Conservation (phyloP, 2,888 invertebrate species). For the Quadriops clusia region DNA sequence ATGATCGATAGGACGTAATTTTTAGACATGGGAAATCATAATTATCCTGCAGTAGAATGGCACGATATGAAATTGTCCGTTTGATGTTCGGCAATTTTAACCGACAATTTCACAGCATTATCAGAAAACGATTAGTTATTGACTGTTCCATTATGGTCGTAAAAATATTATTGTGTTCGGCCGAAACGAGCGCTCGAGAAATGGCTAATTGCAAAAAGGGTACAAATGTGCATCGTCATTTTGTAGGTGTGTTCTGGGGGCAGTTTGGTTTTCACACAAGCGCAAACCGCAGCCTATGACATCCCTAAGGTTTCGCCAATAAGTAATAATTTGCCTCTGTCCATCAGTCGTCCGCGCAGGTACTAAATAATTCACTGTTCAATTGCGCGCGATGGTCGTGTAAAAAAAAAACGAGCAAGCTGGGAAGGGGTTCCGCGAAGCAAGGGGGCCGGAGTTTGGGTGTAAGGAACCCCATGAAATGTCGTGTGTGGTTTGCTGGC, state of each 20-base stretch:
- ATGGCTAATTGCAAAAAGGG: constrained; percentile 9
- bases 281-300: constrained; percentile 16
- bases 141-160: no score
- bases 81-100: no score
- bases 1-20: no score
- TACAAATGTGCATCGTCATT: constrained; percentile 6
- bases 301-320: constrained; percentile 18
- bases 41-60: no score
- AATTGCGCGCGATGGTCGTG: constrained; percentile 14
- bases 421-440: constrained; percentile 11
- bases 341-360: constrained; percentile 19
- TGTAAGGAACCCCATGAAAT: constrained; percentile 27
- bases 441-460: constrained; percentile 16
- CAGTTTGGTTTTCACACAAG: constrained; percentile 16
- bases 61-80: no score
- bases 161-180: no score
- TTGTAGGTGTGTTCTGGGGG: constrained; percentile 8
- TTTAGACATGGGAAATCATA: no score
- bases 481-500: constrained; percentile 29
- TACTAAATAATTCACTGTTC: constrained; percentile 17
- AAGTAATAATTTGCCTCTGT: constrained; percentile 19
- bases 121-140: no score
- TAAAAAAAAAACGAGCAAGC: constrained; percentile 5
- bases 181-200: no score
- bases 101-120: no score